These are phyloP conservation scores for Drosophila gaucha DNA, from an alignment of 2,888 invertebrate genomes.

Conservation along the genomic window DNA sequence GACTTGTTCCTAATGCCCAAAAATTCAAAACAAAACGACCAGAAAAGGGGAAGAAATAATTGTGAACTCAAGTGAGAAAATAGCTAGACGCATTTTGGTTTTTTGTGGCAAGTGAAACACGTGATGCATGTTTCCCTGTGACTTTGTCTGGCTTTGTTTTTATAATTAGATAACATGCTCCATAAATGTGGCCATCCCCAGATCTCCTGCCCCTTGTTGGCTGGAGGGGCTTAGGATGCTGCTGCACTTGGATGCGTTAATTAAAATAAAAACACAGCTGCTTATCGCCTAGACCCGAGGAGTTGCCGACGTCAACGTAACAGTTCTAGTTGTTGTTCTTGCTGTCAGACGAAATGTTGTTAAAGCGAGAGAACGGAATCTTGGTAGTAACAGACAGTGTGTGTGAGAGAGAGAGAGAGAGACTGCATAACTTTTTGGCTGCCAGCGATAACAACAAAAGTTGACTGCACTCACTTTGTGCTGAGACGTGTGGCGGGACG, in stretches of 20 bases:
- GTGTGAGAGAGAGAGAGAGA: background rate
- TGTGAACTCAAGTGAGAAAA: slow-evolving; percentile 28
- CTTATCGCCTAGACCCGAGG: slow-evolving; percentile 41
- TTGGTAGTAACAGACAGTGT: background rate
- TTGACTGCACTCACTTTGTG: slow-evolving; percentile 59
- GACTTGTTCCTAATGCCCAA: background rate
- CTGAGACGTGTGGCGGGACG: background rate
- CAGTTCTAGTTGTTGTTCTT: slow-evolving; percentile 6
- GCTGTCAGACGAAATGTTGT: background rate
- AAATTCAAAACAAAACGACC: background rate
- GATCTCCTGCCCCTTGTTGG: background rate
- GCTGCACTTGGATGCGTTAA: slow-evolving; percentile 64
- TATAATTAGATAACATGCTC: slow-evolving; percentile 65
- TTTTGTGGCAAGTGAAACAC: slow-evolving; percentile 12
- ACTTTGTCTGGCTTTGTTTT: slow-evolving; percentile 37
- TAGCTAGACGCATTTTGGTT: slow-evolving; percentile 13
- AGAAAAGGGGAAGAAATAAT: background rate
- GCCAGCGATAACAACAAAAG: slow-evolving; percentile 67
- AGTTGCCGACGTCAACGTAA: slow-evolving; percentile 23
- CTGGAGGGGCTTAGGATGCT: background rate
- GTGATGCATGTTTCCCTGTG: slow-evolving; percentile 18
- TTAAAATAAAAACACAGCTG: slow-evolving; percentile 71
- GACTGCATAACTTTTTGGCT: slow-evolving; percentile 50
- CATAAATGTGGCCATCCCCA: slow-evolving; percentile 31
- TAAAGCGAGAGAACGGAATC: background rate